Evolutionary conservation across 2,797 vertebrate species (phyloP), one percentile per base, ranked within the genome.

Genomic region (Notolabrus celidotus): DNA sequence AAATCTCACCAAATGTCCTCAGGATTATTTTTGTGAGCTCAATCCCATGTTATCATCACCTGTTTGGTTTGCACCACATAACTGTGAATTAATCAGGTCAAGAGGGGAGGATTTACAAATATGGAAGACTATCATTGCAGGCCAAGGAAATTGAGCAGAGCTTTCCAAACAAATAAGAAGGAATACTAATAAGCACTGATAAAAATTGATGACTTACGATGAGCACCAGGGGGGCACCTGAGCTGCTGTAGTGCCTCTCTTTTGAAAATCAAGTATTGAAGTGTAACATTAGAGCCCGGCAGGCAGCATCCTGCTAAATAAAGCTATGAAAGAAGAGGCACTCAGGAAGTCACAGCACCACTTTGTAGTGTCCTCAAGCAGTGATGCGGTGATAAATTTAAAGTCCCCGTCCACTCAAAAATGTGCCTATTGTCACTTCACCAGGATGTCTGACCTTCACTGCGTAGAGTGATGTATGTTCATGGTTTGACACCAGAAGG

Each of bases 321-420:
- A 61, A 49, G 45, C 20, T 23, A 36, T 27, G 33, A 49, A 63
- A 45, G 39, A 25, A 38, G 31, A 34, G 43, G 23, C 27, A 38
- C 9, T 41, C 3, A 39, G 16, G 19, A 29, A 38, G 14, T n/a
- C 9, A 19, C 5, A 54, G 42, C 34, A 56, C n/a, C 51, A 51
- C 52, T 57, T 23, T 20, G 16, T 20, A 43, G 36, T 54, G 34
- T 73, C 64, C 58, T 59, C 31, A 12, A 59, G 19, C 55, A 54
- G 29, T 23, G 27, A 56, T 36, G 39, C 7, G n/a, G 43, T 51
- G 42, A 60, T 56, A 38, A 17, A 61, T 71, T 52, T 36, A 27
- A 67, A 62, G 23, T 20, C 39, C 39, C 25, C 25, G 9, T 15
- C 39, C 25, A 43, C 39, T 43, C 39, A 57, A 27, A 42, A 42